Percentiles rank a stretch among this genome's conserved stretches.
These are phyloP conservation scores for Ptiloglossa arizonensis DNA, from an alignment of 1,140 invertebrate species.

Conservation along the genomic window DNA sequence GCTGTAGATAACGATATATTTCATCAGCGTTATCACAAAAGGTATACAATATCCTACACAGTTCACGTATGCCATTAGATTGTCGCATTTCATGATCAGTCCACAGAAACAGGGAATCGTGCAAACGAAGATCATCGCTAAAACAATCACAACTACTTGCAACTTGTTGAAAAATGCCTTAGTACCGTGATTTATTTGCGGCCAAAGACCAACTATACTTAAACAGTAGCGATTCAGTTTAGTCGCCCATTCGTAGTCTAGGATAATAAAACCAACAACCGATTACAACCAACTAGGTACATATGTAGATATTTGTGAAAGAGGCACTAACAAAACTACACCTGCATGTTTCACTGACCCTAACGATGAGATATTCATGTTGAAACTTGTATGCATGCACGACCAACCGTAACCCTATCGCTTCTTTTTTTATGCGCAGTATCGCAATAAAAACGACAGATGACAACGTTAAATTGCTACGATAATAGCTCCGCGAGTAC, in stretches of 20 bases:
- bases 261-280: too few species aligned
- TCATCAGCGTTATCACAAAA: background rate
- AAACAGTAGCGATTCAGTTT: slow-evolving; percentile 29
- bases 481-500: too few species aligned
- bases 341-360: too few species aligned
- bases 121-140: slow-evolving; percentile 14
- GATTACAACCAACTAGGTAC: too few species aligned
- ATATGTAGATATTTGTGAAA: too few species aligned
- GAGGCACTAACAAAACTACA: too few species aligned
- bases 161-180: background rate
- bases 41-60: slow-evolving; percentile 33
- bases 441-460: too few species aligned
- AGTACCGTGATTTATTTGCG: background rate
- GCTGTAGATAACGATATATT: slow-evolving; percentile 15
- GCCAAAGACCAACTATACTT: slow-evolving; percentile 25
- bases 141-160: background rate
- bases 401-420: too few species aligned
- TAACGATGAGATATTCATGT: too few species aligned
- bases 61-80: background rate
- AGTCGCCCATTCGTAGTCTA: slow-evolving; percentile 52
- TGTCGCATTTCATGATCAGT: slow-evolving; percentile 28
- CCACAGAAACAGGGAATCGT: slow-evolving; percentile 21
- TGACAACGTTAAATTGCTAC: too few species aligned
- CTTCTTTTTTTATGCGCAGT: too few species aligned
- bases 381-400: too few species aligned